These are phyloP conservation scores for Sebastes flavidus DNA, from an alignment of 2,797 vertebrate species.

Conservation along the genomic window DNA sequence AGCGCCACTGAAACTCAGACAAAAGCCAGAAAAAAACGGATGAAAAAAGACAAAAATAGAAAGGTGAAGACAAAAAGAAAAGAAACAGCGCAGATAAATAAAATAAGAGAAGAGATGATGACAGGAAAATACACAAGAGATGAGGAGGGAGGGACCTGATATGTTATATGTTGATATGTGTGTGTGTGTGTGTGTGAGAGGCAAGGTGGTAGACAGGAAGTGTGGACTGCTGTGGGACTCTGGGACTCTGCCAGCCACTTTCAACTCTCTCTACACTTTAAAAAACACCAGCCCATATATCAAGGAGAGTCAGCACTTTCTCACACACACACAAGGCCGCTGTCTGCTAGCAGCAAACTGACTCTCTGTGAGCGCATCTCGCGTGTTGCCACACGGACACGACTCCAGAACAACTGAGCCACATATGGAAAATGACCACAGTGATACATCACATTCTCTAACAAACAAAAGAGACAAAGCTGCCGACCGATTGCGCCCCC, in stretches of 20 bases:
- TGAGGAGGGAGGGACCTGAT: conserved; percentile 8
- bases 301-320: conserved; percentile 57
- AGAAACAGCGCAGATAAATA: conserved; percentile 1
- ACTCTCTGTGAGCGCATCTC: conserved; percentile 15
- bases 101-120: neutral
- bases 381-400: conserved; percentile 11
- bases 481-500: neutral
- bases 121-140: conserved; percentile 4
- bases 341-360: conserved; percentile 1
- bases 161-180: neutral
- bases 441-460: conserved; percentile 37
- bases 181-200: neutral
- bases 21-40: neutral
- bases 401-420: conserved; percentile 1
- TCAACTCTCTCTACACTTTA: conserved; percentile 18
- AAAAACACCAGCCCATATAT: conserved; percentile 18
- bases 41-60: conserved; percentile 40
- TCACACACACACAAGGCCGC: neutral
- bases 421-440: conserved; percentile 17
- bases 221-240: conserved; percentile 51
- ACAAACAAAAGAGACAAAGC: neutral
- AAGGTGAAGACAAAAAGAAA: conserved; percentile 5
- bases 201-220: conserved; percentile 54
- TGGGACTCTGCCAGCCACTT: conserved; percentile 30
- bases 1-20: neutral